Evolutionary conservation across 2,113 vertebrate species (phyloP).

Genomic region (Bubo bubo): DNA sequence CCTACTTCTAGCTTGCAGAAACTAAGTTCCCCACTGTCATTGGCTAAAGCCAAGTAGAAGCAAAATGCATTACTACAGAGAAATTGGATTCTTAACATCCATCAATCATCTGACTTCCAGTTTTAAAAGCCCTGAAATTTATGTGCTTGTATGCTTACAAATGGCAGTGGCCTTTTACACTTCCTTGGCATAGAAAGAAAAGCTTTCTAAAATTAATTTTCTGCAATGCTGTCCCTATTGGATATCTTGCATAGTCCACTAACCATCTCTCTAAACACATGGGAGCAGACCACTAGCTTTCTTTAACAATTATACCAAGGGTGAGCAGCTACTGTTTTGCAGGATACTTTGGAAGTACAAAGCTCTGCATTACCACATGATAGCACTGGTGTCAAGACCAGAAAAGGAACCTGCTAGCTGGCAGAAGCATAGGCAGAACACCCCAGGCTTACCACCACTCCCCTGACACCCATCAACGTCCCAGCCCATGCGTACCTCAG

Average conservation of each 20-base stretch:
- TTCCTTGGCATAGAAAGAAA: not conserved
- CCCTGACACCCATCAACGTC: not conserved
- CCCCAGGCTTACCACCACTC: not conserved
- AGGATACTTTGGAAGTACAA: not conserved
- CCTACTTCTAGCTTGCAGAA: not conserved
- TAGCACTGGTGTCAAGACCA: not conserved
- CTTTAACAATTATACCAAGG: not conserved
- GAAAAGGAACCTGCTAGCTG: not conserved
- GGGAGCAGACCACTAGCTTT: not conserved
- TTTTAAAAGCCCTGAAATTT: not conserved
- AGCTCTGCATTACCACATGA: not conserved
- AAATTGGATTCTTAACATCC: not conserved
- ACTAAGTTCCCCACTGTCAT: not conserved
- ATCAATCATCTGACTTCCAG: not conserved
- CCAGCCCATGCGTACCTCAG: fast-evolving
- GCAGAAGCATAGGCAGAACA: not conserved
- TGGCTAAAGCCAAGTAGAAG: not conserved
- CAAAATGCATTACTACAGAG: not conserved
- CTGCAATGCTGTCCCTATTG: not conserved
- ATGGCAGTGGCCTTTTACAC: not conserved
- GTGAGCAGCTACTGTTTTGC: not conserved
- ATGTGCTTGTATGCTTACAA: not conserved
- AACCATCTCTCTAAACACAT: not conserved
- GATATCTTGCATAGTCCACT: not conserved
- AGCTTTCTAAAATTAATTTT: not conserved